These are phyloP conservation scores for Platalea minor DNA, from an alignment of 2,797 vertebrate genomes.

Conservation along the genomic window DNA sequence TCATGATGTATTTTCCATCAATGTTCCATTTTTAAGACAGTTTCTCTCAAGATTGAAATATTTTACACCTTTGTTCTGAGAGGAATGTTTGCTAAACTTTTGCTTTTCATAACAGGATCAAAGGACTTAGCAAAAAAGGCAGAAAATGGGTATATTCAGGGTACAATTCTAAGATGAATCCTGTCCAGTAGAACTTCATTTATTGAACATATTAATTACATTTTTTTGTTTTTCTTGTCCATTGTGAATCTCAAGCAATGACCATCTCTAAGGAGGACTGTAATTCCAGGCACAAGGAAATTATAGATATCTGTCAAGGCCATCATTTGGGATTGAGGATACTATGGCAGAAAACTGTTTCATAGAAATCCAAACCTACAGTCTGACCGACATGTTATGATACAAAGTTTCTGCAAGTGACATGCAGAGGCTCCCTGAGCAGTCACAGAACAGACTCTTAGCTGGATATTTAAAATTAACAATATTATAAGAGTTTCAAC, in stretches of 20 bases:
- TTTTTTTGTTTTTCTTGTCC: neutral
- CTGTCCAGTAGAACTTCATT: neutral
- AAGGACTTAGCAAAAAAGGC: neutral
- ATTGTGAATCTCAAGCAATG: neutral
- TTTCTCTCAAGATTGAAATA: neutral
- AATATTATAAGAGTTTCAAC: neutral
- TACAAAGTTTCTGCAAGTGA: neutral
- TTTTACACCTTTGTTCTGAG: neutral
- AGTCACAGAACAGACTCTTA: neutral
- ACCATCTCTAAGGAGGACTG: neutral
- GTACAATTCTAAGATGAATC: neutral
- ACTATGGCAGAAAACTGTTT: neutral
- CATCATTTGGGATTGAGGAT: neutral
- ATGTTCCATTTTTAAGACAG: neutral
- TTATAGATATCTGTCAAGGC: neutral
- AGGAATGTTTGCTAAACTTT: neutral
- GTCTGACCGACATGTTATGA: accelerated
- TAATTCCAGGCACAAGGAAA: neutral
- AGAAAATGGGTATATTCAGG: neutral
- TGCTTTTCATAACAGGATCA: neutral
- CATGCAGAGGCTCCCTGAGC: neutral
- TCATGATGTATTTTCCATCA: neutral
- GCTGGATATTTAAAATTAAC: neutral
- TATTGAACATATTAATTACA: neutral
- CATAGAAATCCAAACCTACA: neutral